A percentile compares a stretch with the other conserved stretches of the same genome.
Conservation (phyloP, 2,113 vertebrate species). For the Uria aalge region DNA sequence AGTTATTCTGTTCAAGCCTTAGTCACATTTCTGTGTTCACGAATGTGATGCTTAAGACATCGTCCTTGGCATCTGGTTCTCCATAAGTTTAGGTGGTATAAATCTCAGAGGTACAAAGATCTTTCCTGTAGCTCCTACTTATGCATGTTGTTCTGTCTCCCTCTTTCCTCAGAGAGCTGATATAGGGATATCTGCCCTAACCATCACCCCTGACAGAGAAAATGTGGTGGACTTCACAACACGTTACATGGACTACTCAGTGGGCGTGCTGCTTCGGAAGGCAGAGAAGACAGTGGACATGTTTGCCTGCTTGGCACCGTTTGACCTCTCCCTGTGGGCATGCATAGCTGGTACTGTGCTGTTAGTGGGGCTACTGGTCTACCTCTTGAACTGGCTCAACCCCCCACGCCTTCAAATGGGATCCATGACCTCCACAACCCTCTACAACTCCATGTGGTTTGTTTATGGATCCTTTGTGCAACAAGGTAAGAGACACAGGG, state of each 20-base stretch:
- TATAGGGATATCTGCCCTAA: slow-evolving; percentile 94
- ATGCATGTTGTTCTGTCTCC: not conserved
- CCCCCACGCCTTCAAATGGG: slow-evolving; percentile 95
- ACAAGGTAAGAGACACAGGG: slow-evolving; percentile 84
- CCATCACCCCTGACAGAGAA: slow-evolving; percentile 96
- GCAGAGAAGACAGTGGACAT: slow-evolving; percentile 96
- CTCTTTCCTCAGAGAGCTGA: slow-evolving; percentile 86
- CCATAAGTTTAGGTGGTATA: not conserved
- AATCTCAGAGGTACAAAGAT: not conserved
- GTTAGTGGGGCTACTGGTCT: slow-evolving; percentile 92
- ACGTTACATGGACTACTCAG: slow-evolving; percentile 98
- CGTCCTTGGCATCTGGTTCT: not conserved
- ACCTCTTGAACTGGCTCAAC: slow-evolving; percentile 97
- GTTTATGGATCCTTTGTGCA: slow-evolving; percentile 98
- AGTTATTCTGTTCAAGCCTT: not conserved
- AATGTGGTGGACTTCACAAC: slow-evolving; percentile 98
- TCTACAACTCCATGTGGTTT: slow-evolving; percentile 99
- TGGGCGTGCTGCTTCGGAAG: slow-evolving; percentile 92
- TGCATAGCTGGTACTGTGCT: slow-evolving; percentile 96
- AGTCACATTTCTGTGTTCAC: not conserved
- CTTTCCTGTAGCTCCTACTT: not conserved
- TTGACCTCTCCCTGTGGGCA: slow-evolving; percentile 96
- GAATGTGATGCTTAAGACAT: not conserved
- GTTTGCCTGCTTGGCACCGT: slow-evolving; percentile 96
- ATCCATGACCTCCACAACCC: slow-evolving; percentile 93